Evolutionary conservation across 2,113 vertebrate genomes (phyloP), one percentile per base, ranked within the genome.

Genomic region (Siniperca chuatsi): DNA sequence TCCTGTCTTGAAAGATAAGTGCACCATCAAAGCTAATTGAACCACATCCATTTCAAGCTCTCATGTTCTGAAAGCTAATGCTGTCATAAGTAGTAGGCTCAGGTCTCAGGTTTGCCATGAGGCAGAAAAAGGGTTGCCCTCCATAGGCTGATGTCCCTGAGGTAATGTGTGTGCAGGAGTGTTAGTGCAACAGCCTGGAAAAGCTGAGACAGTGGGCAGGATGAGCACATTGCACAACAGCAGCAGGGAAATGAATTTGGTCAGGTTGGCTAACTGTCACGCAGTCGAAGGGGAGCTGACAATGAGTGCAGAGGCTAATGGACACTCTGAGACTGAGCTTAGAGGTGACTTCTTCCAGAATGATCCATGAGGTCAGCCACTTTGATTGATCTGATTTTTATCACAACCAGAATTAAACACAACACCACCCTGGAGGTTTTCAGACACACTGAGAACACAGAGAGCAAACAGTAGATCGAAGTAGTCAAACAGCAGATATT

Each of bases 281-380:
- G 91, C 89, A 84, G 82, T 81, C 0, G 35, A 87, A 57, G 67
- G 54, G 71, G 78, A 85, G 87, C 69, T 85, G 82, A 73, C 78
- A 85, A 81, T 75, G 81, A 79, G 85, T 64, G 50, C 70, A 74
- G 75, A 87, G 84, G 80, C 84, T 92, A 90, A 91, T 92, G 87
- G 86, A 91, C 79, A 79, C 78, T 89, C 69, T 18, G 55, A 80
- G 78, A 61, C 79, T 67, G 76, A 87, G 89, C 77, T 91, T 90
- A 81, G 82, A 94, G 82, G 92, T 92, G 94, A 93, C 89, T 80
- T 88, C 55, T 87, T 79, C 75, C 16, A n/a, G 75, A 90, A 84
- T 80, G 61, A 93, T 92, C 84, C 86, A 75, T 64, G 80, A 90
- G 88, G 85, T 87, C 86, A 82, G 90, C 60, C 76, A 64, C 74